A percentile compares a stretch with the other conserved stretches of the same genome.
Conservation (phyloP, 2,797 vertebrate genomes). For the Malacoraja senta region DNA sequence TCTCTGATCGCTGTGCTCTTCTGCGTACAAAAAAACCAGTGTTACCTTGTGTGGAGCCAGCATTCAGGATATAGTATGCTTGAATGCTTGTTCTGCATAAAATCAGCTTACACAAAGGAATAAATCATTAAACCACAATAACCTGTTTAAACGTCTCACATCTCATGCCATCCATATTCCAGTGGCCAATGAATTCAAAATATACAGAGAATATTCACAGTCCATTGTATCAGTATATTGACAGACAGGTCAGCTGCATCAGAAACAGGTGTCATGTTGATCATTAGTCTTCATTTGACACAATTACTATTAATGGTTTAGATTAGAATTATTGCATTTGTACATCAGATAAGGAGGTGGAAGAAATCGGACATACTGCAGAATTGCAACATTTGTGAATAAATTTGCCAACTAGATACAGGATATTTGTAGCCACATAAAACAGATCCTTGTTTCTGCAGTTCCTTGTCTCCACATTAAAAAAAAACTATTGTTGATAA, state of each 20-base stretch:
- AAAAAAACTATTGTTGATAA: too few relatives aligned
- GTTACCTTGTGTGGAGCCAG: background rate
- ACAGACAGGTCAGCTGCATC: background rate
- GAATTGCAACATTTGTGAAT: background rate
- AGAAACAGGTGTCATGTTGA: background rate
- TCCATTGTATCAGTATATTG: background rate
- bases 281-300: background rate
- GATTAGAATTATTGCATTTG: background rate
- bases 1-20: background rate
- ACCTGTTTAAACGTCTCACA: background rate
- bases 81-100: background rate
- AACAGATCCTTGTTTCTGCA: too few relatives aligned
- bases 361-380: background rate
- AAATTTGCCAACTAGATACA: background rate
- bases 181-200: background rate
- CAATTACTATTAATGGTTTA: background rate
- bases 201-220: background rate
- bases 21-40: background rate
- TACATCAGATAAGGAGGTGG: background rate
- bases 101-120: background rate
- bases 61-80: conserved; percentile 4
- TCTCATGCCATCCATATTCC: background rate
- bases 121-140: conserved; percentile 1
- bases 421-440: background rate
- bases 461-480: too few relatives aligned